These are phyloP conservation scores for Alethe diademata DNA, from an alignment of 2,113 vertebrate species.

Conservation along the genomic window DNA sequence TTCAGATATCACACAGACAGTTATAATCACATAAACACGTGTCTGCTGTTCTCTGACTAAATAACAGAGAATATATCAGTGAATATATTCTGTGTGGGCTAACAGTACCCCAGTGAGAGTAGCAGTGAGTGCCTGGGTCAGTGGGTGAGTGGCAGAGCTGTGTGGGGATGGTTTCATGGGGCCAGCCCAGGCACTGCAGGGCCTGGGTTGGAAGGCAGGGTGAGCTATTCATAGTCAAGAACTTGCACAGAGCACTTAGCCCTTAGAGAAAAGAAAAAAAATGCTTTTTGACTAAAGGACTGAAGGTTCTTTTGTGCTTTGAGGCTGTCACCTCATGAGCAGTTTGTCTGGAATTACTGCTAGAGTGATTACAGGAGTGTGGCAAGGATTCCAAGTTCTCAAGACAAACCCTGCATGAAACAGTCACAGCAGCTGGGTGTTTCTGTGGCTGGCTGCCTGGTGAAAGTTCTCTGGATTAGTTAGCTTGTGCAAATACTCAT, in stretches of 20 bases:
- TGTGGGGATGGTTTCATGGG: not conserved
- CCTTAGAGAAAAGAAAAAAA: not conserved
- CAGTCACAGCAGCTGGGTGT: not conserved
- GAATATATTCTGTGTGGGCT: not conserved
- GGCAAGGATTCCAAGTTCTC: not conserved
- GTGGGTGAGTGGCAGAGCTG: not conserved
- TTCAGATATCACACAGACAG: not conserved
- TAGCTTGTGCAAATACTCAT: not conserved
- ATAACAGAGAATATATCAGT: not conserved
- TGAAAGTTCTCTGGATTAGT: not conserved
- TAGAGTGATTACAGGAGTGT: not conserved
- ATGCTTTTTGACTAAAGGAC: not conserved
- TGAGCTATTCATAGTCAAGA: not conserved
- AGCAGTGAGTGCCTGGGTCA: not conserved
- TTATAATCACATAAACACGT: not conserved
- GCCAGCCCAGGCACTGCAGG: not conserved
- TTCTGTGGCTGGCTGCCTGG: not conserved
- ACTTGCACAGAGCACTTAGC: not conserved
- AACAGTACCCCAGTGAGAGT: not conserved
- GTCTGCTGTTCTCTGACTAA: not conserved
- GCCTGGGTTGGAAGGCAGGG: not conserved
- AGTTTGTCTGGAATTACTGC: not conserved
- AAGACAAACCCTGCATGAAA: rapidly evolving
- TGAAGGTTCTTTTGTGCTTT: not conserved
- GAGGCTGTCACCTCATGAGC: not conserved